These are phyloP conservation scores for Chondrosia reniformis DNA, from an alignment of 37 sponge, comb jelly and placozoan genomes.

Conservation along the genomic window DNA sequence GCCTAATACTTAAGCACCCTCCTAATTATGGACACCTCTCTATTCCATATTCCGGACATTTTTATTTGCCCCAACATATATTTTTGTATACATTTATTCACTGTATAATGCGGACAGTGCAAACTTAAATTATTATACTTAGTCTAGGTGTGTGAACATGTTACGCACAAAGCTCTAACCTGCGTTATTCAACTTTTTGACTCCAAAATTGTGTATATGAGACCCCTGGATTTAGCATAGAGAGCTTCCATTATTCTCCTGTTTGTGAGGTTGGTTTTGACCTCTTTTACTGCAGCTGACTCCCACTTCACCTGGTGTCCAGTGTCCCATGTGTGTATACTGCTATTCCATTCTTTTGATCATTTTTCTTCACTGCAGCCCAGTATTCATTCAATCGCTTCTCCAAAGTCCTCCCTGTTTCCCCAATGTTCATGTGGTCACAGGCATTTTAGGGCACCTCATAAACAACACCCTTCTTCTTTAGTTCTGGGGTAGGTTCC, in stretches of 20 bases:
- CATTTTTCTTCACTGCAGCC: background rate
- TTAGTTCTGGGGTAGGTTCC: background rate
- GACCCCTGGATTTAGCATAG: too few relatives aligned
- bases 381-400: background rate
- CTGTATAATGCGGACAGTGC: too few relatives aligned
- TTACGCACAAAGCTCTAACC: too few relatives aligned
- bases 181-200: too few relatives aligned
- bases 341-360: background rate
- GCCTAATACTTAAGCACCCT: too few relatives aligned
- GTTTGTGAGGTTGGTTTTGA: background rate
- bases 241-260: conserved; percentile 16
- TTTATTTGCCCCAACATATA: too few relatives aligned
- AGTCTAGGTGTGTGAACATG: too few relatives aligned
- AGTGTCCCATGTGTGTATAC: background rate
- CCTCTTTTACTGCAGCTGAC: background rate
- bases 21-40: too few relatives aligned
- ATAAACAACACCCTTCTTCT: background rate
- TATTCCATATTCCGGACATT: too few relatives aligned
- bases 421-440: background rate
- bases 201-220: too few relatives aligned
- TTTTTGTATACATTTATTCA: too few relatives aligned
- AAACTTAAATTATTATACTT: too few relatives aligned
- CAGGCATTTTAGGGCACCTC: background rate
- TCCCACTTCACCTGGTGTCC: conserved; percentile 15
- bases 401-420: background rate